Evolutionary conservation across 2,888 invertebrate genomes (phyloP), one percentile per base, ranked within the genome.

Genomic region (Leistus spinibarbis): DNA sequence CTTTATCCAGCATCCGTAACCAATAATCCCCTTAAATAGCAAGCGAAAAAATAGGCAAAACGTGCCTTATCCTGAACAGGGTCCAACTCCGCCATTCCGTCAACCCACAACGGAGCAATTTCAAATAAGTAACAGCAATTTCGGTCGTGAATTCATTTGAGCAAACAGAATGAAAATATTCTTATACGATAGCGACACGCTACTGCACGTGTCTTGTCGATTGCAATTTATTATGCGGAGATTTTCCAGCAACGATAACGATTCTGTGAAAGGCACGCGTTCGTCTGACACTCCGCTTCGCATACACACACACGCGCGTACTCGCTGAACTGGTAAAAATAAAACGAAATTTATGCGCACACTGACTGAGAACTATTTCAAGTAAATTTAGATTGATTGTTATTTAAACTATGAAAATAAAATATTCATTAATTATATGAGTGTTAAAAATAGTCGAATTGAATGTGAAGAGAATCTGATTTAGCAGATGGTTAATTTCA

Each of bases 11-110:
- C 62, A 70, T 63, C 54, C 63, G 54, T 54, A 63, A 54, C 72
- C 72, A 72, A 72, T 72, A 72, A 72, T 65, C 64, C 65, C 54
- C 54, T 63, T 72, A 65, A 72, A 65, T 64, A 57, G 57, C 56
- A 57, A 40, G 40, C 22, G n/a, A 64, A 72, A 65, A 72, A 72
- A 72, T 72, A 56, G 72, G 27, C 24, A 64, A 10, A 54, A 72
- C 72, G 72, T 72, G 72, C 65, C 72, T 66, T 72, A 72, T 65
- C 65, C 62, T 20, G n/a, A 56, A 27, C 54, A n/a, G 27, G 24
- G 64, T 19, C 64, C 54, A n/a, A n/a, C n/a, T n/a, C n/a, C n/a
- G n/a, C n/a, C n/a, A n/a, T n/a, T 4, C 2, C 22, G 60, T 20
- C 60, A 60, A 56, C 62, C 40, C 40, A 65, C 64, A 53, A 20